Percentiles rank a stretch among this genome's conserved stretches.
Evolutionary conservation across 2,888 invertebrate species (phyloP).

Genomic region (Drosophila kambysellisi): DNA sequence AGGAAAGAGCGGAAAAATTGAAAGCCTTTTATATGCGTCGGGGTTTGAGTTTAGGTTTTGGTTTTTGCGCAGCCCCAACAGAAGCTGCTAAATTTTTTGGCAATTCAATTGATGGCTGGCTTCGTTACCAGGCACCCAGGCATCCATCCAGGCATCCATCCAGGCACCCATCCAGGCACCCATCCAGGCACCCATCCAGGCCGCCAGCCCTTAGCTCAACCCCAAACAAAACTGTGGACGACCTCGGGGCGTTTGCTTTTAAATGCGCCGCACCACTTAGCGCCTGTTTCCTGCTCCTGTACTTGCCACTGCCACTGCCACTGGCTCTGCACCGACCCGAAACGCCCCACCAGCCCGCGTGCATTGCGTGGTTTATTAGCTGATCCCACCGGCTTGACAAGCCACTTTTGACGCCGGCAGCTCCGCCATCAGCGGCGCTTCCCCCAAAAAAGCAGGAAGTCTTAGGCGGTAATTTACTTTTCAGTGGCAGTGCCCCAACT

Average conservation of each 20-base stretch:
- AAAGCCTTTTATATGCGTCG: constrained; percentile 69
- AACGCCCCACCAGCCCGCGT: constrained; percentile 6
- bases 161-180: neutral
- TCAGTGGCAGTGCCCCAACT: constrained; percentile 66
- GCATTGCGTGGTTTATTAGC: constrained; percentile 74
- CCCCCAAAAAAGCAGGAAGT: constrained; percentile 64
- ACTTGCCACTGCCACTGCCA: neutral
- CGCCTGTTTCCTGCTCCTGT: constrained; percentile 64
- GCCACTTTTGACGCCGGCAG: constrained; percentile 71
- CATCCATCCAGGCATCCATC: neutral
- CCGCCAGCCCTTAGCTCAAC: neutral
- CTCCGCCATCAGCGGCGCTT: constrained; percentile 23
- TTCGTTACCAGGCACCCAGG: constrained; percentile 32
- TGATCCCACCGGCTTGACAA: constrained; percentile 76
- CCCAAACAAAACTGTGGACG: constrained; percentile 55
- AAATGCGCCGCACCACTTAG: constrained; percentile 75
- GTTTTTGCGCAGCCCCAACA: constrained; percentile 26
- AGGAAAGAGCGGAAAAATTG: constrained; percentile 51
- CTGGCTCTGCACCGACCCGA: neutral
- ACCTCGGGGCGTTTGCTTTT: constrained; percentile 74
- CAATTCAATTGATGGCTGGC: constrained; percentile 65
- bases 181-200: neutral
- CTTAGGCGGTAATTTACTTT: constrained; percentile 77
- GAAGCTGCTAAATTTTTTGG: constrained; percentile 76
- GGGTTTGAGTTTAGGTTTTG: constrained; percentile 18